Evolutionary conservation across 2,888 invertebrate species (phyloP).

Genomic region (Luperina testacea): DNA sequence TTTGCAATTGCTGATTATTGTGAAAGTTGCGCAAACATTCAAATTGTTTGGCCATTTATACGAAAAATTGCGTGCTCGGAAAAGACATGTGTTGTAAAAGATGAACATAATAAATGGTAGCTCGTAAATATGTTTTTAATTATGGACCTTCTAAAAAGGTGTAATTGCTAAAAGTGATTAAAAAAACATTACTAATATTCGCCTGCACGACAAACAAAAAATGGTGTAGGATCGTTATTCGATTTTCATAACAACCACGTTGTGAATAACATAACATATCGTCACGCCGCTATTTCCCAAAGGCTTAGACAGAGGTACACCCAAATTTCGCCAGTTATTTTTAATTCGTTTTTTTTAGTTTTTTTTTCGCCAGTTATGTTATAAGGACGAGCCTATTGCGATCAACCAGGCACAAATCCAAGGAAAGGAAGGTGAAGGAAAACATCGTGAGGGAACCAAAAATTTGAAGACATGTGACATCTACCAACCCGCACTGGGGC

Average conservation of each 20-base stretch:
- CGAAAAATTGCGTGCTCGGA: neutral
- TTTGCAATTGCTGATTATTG: slow-evolving; percentile 20
- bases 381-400: neutral
- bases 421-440: too few species aligned
- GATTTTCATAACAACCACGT: neutral
- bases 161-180: neutral
- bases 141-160: neutral
- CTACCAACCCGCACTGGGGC: too few species aligned
- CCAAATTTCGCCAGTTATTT: neutral
- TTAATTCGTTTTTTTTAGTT: too few species aligned
- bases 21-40: slow-evolving; percentile 18
- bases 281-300: neutral
- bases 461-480: too few species aligned
- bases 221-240: neutral
- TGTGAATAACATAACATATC: neutral
- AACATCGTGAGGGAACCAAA: too few species aligned
- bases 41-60: slow-evolving; percentile 10
- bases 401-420: neutral
- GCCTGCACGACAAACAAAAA: neutral
- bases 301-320: neutral
- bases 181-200: neutral
- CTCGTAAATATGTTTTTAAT: neutral
- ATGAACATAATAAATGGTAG: neutral
- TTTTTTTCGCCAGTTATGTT: too few species aligned
- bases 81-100: slow-evolving; percentile 1